These are phyloP conservation scores for Lepidonotus clava DNA, from an alignment of 2,888 invertebrate species.

Conservation along the genomic window DNA sequence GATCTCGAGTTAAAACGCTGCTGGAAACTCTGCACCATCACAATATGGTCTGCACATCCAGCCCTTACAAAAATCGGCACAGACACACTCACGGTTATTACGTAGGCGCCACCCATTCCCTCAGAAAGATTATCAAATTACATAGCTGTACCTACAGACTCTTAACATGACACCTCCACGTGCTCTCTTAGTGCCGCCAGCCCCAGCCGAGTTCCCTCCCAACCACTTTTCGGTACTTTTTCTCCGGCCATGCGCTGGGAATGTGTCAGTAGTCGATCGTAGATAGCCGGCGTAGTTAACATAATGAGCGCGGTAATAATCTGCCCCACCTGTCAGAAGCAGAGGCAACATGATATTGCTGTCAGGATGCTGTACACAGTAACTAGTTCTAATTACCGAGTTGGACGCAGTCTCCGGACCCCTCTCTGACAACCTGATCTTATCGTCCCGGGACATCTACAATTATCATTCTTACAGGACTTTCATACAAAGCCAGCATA, in stretches of 20 bases:
- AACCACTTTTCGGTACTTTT: neutral
- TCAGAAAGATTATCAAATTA: constrained; percentile 2
- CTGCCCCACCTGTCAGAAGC: neutral
- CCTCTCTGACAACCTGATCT: constrained; percentile 4
- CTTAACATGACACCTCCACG: neutral
- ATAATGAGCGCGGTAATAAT: constrained; percentile 4
- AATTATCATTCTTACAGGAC: constrained; percentile 39
- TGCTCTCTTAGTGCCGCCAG: neutral
- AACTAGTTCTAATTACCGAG: constrained; percentile 30
- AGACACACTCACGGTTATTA: neutral
- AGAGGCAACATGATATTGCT: constrained; percentile 12
- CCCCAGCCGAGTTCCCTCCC: neutral
- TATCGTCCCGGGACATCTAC: constrained; percentile 6
- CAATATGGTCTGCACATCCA: neutral
- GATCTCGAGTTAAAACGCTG: no score
- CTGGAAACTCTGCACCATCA: no score
- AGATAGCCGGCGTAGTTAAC: constrained; percentile 8
- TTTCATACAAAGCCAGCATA: neutral
- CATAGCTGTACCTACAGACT: neutral
- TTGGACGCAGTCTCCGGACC: neutral
- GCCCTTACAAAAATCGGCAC: neutral
- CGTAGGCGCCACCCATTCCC: neutral
- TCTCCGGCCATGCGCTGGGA: neutral
- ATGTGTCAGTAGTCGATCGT: neutral
- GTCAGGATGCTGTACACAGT: neutral